Base-by-base conservation (phyloP, 2,888 invertebrate species). In the Plebejus argus region DNA sequence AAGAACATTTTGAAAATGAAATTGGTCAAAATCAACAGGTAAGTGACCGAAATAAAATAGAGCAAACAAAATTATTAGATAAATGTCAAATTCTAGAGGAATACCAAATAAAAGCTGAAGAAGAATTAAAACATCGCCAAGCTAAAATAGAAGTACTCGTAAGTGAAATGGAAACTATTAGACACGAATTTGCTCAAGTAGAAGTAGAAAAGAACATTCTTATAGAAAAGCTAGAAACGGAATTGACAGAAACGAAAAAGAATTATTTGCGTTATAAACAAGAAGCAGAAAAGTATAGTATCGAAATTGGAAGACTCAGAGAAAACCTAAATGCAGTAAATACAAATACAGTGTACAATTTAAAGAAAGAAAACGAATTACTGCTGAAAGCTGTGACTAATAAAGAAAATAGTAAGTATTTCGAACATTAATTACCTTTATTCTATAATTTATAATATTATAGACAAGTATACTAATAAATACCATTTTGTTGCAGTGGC, bases 371-470 rank as follows among this genome's bases (percentile, higher is more conserved):
- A 81, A 90, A 91, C 74, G 88, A 89, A 78, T 86, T 88, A 61
- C 82, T 91, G 77, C 83, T 87, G 15, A 87, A 85, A 79, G 88
- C 84, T 66, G 79, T 88, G 49, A 89, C 86, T 78, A 86, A 89
- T 76, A 86, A 84, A 80, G 90, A 91, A 74, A 88, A 87, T 77
- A 86, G 92, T 92, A 86, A 85, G 91, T 91, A 75, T 77, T 79
- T n/a, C 1, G 39, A 76, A 45, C 12, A 12, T 45, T 15, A 66
- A 12, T 20, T 76, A 18, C 3, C 39, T 3, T 3, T 70, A 35
- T 71, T n/a, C 35, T 39, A n/a, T n/a, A 39, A 28, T 12, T n/a
- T n/a, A n/a, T 56, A n/a, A 20, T 4, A 23, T 18, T 49, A 15
- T 20, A 12, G n/a, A 12, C 15, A 18, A 23, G 10, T n/a, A 35